Evolutionary conservation across 2,797 vertebrate genomes (phyloP).

Genomic region (Apogon hyalosoma): DNA sequence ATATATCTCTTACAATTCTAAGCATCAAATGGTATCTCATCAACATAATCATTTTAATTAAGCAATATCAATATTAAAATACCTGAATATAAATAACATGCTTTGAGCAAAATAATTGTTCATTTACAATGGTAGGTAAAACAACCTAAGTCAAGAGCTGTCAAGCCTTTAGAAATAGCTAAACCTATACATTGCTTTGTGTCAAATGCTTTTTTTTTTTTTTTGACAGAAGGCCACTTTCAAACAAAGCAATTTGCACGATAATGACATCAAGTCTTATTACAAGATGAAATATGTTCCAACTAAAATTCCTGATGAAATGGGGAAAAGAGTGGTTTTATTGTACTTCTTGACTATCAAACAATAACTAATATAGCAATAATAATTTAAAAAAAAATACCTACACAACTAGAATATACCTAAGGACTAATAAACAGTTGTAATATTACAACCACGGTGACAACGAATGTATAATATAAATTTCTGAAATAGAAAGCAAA

Average conservation of each 20-base stretch:
- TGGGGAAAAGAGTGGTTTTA: constrained; percentile 53
- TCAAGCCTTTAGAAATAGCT: constrained; percentile 74
- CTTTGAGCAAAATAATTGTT: constrained; percentile 82
- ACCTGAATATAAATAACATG: constrained; percentile 84
- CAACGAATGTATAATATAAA: constrained; percentile 55
- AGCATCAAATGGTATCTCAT: constrained; percentile 73
- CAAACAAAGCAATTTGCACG: constrained; percentile 74
- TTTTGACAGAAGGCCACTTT: constrained; percentile 79
- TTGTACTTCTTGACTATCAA: constrained; percentile 67
- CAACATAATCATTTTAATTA: constrained; percentile 71
- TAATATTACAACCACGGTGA: constrained; percentile 68
- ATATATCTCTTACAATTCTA: constrained; percentile 74
- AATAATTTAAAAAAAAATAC: constrained; percentile 44
- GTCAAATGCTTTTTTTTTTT: constrained; percentile 74
- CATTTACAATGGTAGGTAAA: constrained; percentile 75
- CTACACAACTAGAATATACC: constrained; percentile 58
- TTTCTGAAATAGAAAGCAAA: constrained; percentile 59
- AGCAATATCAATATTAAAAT: constrained; percentile 81
- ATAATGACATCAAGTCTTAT: constrained; percentile 75
- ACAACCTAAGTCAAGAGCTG: constrained; percentile 68
- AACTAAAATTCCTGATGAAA: constrained; percentile 52
- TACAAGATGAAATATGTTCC: constrained; percentile 52
- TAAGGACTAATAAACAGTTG: constrained; percentile 61
- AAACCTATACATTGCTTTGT: constrained; percentile 81
- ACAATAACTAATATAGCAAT: constrained; percentile 59